Evolutionary conservation across 2,797 vertebrate species (phyloP), one percentile per base, ranked within the genome.

Genomic region (Echeneis naucrates): DNA sequence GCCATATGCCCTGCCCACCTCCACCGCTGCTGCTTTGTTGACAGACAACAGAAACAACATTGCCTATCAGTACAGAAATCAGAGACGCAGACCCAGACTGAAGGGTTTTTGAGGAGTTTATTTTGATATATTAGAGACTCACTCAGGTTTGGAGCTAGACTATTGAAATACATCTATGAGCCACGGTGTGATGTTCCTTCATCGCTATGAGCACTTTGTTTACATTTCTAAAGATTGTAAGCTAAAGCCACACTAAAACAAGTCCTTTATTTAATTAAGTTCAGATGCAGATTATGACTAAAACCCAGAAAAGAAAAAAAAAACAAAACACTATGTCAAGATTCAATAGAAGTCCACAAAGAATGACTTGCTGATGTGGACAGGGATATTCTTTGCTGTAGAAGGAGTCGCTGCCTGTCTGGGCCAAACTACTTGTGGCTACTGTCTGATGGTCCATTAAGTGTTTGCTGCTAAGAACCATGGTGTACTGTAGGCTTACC

Each of bases 391-490:
- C 23, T 47, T 21, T 57, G 47, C 27, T 44, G 60, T 17, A 21
- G 24, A 42, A 54, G 27, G 37, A 4, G 19, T 64, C 47, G 52
- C 63, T 42, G 55, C 35, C 38, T 50, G 68, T 65, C 56, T 23
- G 32, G 76, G 59, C 54, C 26, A 67, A 73, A 79, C 69, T 75
- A 83, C 78, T 81, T 78, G 77, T 72, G 75, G 60, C 67, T 71
- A 26, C 35, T 52, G 32, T 78, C 54, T 83, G 77, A 84, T 55
- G 60, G 79, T 82, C 60, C 63, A 44, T 69, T 72, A 72, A 84
- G 82, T 78, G 80, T 88, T 79, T 81, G 70, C 65, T 47, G 72
- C 69, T 53, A 76, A 88, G 85, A 83, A 83, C 68, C 77, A 78
- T 65, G 77, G 69, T 51, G 35, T 68, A 52, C 73, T 77, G 77